Conservation (phyloP, 2,113 vertebrate genomes). For the Brienomyrus longianalis region DNA sequence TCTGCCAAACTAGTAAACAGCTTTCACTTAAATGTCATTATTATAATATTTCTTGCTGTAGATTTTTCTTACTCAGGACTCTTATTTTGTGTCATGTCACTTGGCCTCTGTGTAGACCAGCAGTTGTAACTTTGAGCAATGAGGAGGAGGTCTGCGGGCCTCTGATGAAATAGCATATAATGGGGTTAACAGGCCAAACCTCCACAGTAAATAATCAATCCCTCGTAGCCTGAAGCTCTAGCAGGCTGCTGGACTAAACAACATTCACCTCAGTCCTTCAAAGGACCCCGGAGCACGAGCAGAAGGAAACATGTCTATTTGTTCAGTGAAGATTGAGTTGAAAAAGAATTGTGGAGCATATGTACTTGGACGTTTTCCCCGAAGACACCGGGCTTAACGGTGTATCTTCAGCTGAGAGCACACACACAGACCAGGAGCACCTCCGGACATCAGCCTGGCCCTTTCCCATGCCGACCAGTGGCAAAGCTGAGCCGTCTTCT, state of each 20-base stretch:
- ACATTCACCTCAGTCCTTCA: background rate
- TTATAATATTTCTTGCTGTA: background rate
- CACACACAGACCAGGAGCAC: background rate
- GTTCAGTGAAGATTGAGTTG: background rate
- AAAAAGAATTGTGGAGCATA: background rate
- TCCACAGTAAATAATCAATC: constrained; percentile 3
- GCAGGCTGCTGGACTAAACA: background rate
- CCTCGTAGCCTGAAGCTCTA: background rate
- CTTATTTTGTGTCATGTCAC: too few relatives aligned
- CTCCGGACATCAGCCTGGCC: background rate
- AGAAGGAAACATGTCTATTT: background rate
- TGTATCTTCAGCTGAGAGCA: background rate
- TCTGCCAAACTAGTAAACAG: background rate
- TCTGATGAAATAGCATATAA: background rate
- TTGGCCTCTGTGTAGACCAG: background rate
- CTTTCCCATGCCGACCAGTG: background rate
- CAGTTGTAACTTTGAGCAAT: background rate
- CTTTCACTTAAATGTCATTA: background rate
- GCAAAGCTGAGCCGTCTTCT: background rate
- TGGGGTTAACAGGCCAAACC: constrained; percentile 6
- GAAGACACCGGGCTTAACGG: background rate
- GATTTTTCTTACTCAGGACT: background rate
- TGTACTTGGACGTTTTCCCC: background rate
- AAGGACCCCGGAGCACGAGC: background rate
- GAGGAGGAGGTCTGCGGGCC: background rate